A percentile compares a stretch with the other conserved stretches of the same genome.
phyloP scores from a whole-genome alignment of 2,113 vertebrate species.

The Ictalurus punctatus region DNA sequence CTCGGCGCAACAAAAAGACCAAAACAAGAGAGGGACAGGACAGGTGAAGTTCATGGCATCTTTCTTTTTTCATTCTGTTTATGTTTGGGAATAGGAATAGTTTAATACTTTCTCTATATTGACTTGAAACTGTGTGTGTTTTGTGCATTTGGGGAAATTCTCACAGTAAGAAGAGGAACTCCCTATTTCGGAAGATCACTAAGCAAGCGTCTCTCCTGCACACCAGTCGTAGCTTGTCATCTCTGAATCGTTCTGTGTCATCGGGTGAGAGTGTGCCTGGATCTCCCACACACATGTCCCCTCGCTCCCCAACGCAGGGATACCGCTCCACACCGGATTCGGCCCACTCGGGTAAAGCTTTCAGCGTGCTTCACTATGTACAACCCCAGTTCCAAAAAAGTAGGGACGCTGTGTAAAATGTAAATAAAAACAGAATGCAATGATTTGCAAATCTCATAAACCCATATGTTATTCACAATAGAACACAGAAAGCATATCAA shows the following conservation, averaged over 20 bases:
- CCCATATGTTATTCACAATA: too few relatives aligned
- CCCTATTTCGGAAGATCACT: conserved; percentile 92
- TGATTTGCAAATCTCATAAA: too few relatives aligned
- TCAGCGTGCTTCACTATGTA: background rate
- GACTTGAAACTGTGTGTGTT: background rate
- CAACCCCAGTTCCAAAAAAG: too few relatives aligned
- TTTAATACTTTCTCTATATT: background rate
- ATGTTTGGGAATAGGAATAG: background rate
- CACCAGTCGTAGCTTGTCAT: conserved; percentile 93
- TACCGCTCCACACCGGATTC: conserved; percentile 87
- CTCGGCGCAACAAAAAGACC: conserved; percentile 88
- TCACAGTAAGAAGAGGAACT: conserved; percentile 86
- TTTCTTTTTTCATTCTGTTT: background rate
- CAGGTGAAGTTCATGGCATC: conserved; percentile 71
- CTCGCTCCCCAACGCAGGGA: conserved; percentile 90
- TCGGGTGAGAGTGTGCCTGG: conserved; percentile 94
- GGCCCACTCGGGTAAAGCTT: conserved; percentile 82
- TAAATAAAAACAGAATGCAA: too few relatives aligned
- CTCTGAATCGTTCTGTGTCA: conserved; percentile 91
- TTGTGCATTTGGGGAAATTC: conserved; percentile 5
- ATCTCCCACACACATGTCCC: conserved; percentile 94
- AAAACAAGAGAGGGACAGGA: conserved; percentile 91
- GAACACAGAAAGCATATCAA: too few relatives aligned
- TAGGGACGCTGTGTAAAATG: too few relatives aligned
- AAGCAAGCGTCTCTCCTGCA: conserved; percentile 92